These are phyloP conservation scores for Smutsia gigantea DNA, from an alignment of 2,797 vertebrate species.

Conservation along the genomic window DNA sequence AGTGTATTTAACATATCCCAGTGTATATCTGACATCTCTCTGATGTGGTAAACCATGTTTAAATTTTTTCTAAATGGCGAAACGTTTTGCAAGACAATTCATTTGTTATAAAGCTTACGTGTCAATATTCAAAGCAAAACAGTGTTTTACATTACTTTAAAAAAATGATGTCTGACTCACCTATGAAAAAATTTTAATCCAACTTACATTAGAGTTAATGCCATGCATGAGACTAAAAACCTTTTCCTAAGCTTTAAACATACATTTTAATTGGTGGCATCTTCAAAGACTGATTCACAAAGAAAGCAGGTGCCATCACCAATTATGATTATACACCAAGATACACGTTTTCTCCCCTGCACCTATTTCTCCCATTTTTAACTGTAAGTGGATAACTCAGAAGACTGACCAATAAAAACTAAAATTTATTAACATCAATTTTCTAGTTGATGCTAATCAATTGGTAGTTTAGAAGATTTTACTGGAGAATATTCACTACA, in stretches of 20 bases:
- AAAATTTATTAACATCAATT: constrained; percentile 11
- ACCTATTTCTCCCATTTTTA: constrained; percentile 3
- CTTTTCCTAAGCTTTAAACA: constrained; percentile 43
- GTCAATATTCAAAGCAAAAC: constrained; percentile 26
- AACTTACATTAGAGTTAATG: constrained; percentile 39
- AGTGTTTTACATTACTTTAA: not conserved
- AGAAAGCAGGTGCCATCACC: not conserved
- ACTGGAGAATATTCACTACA: constrained; percentile 37
- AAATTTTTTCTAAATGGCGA: constrained; percentile 9
- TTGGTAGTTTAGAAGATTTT: constrained; percentile 32
- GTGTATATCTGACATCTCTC: not conserved
- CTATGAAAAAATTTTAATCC: constrained; percentile 27
- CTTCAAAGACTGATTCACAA: constrained; percentile 26
- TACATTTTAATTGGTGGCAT: not conserved
- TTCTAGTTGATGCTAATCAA: not conserved
- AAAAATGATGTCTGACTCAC: not conserved
- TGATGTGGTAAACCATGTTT: not conserved
- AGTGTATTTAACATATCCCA: not conserved
- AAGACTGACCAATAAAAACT: constrained; percentile 9
- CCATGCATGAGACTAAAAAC: constrained; percentile 15
- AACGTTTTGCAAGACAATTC: constrained; percentile 33
- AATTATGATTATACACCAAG: constrained; percentile 18
- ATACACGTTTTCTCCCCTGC: not conserved
- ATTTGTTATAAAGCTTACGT: constrained; percentile 15
- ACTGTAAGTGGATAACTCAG: not conserved